Evolutionary conservation across 2,113 vertebrate species (phyloP), one percentile per base, ranked within the genome.

Genomic region (Anoura caudifer): DNA sequence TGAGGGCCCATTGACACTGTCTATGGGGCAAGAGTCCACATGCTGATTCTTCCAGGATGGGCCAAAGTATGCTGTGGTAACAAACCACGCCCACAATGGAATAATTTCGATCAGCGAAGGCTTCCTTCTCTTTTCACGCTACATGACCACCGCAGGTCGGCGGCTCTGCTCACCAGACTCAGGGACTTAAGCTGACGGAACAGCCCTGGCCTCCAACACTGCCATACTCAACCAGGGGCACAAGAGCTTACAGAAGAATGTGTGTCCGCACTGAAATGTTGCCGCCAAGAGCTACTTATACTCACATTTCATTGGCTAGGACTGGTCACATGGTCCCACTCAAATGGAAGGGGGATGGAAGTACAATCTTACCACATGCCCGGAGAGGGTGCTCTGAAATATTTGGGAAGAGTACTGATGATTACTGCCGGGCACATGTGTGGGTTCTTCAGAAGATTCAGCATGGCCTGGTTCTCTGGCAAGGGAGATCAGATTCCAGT

Each of bases 201-300:
- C n/a, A 47, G 50, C 13, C 7, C 36, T 20, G 0, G 6, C 5
- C n/a, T 82, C 36, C 59, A 76, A 43, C 63, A 41, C 0, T 2
- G 43, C 38, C 13, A 79, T 28, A 41, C 11, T 52, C 65, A 31
- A 4, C 52, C 0, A 5, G 54, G 24, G 2, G 5, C 59, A 41
- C 14, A 52, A 14, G 72, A 9, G 4, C 54, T 77, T 11, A 7
- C 6, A 28, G 56, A 86, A 73, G 22, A 33, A 43, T n/a, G 84
- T 45, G 9, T 10, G 11, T 22, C 43, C 33, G 31, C 52, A 54
- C 87, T 86, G 41, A 52, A n/a, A 43, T 4, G 1, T 17, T 59
- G 65, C 9, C 1, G 3, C 11, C 31, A 9, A 11, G 75, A 83
- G 45, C 41, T 24, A 82, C 63, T 81, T 47, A 41, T 20, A 33